Percentiles rank a stretch among this genome's conserved stretches.
phyloP scores from a whole-genome alignment of 2,888 invertebrate genomes.

The Atethmia centrago region DNA sequence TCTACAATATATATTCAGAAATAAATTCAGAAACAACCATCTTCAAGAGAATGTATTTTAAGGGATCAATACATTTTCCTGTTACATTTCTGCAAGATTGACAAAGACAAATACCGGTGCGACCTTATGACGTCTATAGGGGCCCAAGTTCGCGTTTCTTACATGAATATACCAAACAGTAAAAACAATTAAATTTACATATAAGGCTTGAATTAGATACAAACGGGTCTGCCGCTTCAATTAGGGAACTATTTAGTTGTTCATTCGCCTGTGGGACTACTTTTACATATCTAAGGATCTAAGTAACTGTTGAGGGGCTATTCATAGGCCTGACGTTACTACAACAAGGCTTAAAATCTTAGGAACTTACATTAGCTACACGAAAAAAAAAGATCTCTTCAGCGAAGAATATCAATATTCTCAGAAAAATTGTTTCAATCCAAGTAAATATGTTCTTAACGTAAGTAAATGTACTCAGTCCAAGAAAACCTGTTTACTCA shows the following conservation, averaged over 20 bases:
- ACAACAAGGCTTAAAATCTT: slow-evolving; percentile 19
- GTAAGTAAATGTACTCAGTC: no score
- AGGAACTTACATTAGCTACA: slow-evolving; percentile 17
- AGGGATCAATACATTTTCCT: slow-evolving; percentile 45
- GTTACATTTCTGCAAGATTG: slow-evolving; percentile 49
- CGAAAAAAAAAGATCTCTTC: no score
- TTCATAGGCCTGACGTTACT: slow-evolving; percentile 25
- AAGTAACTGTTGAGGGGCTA: slow-evolving; percentile 24
- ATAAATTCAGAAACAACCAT: slow-evolving; percentile 24
- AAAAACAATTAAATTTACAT: slow-evolving; percentile 62
- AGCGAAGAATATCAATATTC: no score
- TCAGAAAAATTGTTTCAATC: no score
- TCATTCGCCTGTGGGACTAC: slow-evolving; percentile 38
- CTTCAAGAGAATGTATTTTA: slow-evolving; percentile 29
- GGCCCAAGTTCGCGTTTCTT: slow-evolving; percentile 26
- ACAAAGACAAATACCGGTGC: slow-evolving; percentile 50
- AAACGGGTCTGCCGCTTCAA: slow-evolving; percentile 66
- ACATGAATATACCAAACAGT: slow-evolving; percentile 5
- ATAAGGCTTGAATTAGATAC: slow-evolving; percentile 73
- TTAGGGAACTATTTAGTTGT: slow-evolving; percentile 68
- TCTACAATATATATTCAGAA: slow-evolving; percentile 37
- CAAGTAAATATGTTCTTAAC: no score
- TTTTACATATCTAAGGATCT: slow-evolving; percentile 34
- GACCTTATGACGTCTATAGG: slow-evolving; percentile 32
- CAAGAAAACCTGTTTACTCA: no score